Evolutionary conservation across 2,113 vertebrate species (phyloP), one percentile per base, ranked within the genome.

Genomic region (Himantopus leucocephalus): DNA sequence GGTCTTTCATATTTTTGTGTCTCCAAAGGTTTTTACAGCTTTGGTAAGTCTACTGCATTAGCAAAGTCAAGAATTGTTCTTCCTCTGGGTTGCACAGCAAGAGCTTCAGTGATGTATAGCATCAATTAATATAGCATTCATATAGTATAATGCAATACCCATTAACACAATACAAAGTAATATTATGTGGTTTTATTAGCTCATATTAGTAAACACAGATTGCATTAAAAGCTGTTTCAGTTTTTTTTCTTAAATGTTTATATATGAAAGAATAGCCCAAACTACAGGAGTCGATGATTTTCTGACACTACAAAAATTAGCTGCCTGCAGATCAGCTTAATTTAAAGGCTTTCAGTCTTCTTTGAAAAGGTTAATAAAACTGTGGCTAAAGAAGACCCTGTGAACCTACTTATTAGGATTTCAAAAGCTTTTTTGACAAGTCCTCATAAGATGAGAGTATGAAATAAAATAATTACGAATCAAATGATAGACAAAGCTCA

Each of bases 151-250:
- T 92, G 89, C 81, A 97, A 91, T 96, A 78, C 53, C 95, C 97
- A 96, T 98, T 97, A 98, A 88, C 83, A 95, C 93, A 98, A 97
- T 97, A 73, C 92, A 93, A 97, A 98, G 92, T 94, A 98, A 97
- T 97, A 95, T 94, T 95, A 92, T 92, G 94, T 96, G 93, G 96
- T 97, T 98, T 98, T 98, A 97, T 97, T 97, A 97, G 86, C 78
- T 97, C 2, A 0, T 91, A 95, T 97, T 97, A 97, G 96, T 98
- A 98, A 98, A 98, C 97, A 98, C 97, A 98, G 97, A 97, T 97
- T 98, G 97, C 96, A 97, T 97, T 97, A 96, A 98, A 98, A 98
- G 94, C 96, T 96, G 91, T 96, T 98, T 96, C 80, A 72, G 41
- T 92, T 97, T 97, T 97, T 98, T 97, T 98, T 4, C 20, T 97